Conservation (phyloP, 2,888 invertebrate genomes). For the Lottia gigantea region DNA sequence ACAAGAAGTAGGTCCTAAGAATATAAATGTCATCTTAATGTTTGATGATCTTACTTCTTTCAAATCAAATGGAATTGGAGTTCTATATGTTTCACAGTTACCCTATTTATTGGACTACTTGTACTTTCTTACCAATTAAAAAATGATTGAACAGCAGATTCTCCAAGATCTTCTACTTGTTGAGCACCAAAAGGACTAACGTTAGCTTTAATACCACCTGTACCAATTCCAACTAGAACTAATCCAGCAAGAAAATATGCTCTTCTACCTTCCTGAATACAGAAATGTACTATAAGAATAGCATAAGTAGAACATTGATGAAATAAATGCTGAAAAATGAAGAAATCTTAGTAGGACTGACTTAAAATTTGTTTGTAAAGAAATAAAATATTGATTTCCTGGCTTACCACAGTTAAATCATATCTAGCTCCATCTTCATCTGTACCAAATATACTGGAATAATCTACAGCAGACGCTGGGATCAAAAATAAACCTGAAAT, state of each 20-base stretch:
- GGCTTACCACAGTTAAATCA: conserved; percentile 45
- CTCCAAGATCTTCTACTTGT: conserved; percentile 56
- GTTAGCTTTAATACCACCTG: conserved; percentile 64
- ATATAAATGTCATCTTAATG: background rate
- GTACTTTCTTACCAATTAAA: conserved; percentile 64
- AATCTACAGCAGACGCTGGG: conserved; percentile 53
- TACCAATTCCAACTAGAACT: conserved; percentile 55
- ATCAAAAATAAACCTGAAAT: conserved; percentile 50
- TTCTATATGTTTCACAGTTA: too few relatives aligned
- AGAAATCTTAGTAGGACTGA: background rate
- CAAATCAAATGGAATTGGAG: too few relatives aligned
- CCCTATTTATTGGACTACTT: too few relatives aligned
- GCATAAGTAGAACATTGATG: background rate
- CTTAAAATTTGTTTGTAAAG: background rate
- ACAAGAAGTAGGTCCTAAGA: background rate
- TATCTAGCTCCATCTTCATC: conserved; percentile 25
- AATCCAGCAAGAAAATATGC: conserved; percentile 50
- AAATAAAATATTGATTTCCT: conserved; percentile 2
- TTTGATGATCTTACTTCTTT: background rate
- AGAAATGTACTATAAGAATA: background rate
- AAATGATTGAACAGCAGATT: conserved; percentile 54
- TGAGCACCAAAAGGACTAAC: conserved; percentile 64
- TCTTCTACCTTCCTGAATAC: conserved; percentile 43
- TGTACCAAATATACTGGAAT: conserved; percentile 41
- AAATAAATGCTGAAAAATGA: background rate